Conservation (phyloP, 2,797 vertebrate genomes). For the Tauraco hartlaubi region DNA sequence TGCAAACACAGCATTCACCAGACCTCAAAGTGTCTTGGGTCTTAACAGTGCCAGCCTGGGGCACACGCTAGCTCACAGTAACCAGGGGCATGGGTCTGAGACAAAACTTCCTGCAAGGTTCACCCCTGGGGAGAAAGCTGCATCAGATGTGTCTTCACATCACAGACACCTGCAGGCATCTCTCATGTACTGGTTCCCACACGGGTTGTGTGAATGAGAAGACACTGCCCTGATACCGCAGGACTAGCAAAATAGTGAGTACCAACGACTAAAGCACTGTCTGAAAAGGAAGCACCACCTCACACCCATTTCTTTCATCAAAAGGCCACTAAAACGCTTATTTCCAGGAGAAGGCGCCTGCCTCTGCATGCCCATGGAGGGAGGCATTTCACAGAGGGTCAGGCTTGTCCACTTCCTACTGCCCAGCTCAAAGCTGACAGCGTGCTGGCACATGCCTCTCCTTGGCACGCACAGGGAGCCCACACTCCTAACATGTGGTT, state of each 20-base stretch:
- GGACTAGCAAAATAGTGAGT: not conserved
- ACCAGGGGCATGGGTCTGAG: not conserved
- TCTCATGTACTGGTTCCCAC: not conserved
- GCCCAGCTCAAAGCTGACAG: not conserved
- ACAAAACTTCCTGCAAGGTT: not conserved
- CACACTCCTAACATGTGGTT: accelerated
- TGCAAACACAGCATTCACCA: not conserved
- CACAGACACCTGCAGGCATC: not conserved
- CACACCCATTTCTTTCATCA: not conserved
- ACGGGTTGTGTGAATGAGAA: not conserved
- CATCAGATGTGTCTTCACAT: not conserved
- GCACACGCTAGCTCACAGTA: not conserved
- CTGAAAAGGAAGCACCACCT: not conserved
- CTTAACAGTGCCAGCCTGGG: not conserved
- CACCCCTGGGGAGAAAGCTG: not conserved
- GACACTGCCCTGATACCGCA: not conserved
- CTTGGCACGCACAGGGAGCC: not conserved
- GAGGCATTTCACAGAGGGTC: not conserved
- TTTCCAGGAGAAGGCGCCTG: not conserved
- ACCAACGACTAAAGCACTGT: not conserved
- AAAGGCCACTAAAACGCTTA: not conserved
- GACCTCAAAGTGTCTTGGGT: not conserved
- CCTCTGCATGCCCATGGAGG: not conserved
- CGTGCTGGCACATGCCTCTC: not conserved
- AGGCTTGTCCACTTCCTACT: not conserved